Conservation (phyloP, 2,113 vertebrate genomes). For the Puffinus mauretanicus region DNA sequence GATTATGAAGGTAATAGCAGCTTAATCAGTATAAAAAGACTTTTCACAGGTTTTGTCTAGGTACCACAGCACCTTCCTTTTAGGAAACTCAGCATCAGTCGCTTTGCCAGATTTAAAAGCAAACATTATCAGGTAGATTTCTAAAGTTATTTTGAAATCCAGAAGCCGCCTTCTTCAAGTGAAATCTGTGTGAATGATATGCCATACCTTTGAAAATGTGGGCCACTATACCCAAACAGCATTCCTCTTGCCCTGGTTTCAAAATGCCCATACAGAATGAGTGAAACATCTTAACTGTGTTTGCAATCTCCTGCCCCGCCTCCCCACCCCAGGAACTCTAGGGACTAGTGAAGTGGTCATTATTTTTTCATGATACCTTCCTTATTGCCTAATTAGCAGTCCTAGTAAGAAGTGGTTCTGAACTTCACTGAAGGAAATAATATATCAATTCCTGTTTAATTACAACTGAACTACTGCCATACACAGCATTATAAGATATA, state of each 20-base stretch:
- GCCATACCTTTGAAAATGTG: background rate
- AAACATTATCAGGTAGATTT: background rate
- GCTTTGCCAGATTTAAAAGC: background rate
- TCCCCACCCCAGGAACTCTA: background rate
- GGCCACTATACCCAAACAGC: accelerated
- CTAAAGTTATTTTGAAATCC: background rate
- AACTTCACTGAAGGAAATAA: slow-evolving; percentile 56
- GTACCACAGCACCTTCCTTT: accelerated
- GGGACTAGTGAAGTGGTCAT: slow-evolving; percentile 24
- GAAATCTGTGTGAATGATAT: background rate
- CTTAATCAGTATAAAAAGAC: background rate
- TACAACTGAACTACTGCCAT: slow-evolving; percentile 33
- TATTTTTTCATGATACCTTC: slow-evolving; percentile 51
- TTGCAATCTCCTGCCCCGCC: background rate
- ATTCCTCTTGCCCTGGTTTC: background rate
- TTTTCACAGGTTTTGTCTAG: background rate
- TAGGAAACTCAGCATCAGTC: background rate
- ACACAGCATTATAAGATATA: background rate
- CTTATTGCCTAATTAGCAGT: slow-evolving; percentile 53
- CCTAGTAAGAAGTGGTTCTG: slow-evolving; percentile 24
- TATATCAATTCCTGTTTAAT: slow-evolving; percentile 57
- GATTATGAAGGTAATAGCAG: background rate
- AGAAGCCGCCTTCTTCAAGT: background rate
- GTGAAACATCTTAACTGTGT: background rate
- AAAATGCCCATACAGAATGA: background rate